These are phyloP conservation scores for Phylloscopus trochiloides DNA, from an alignment of 2,113 vertebrate species.

Conservation along the genomic window DNA sequence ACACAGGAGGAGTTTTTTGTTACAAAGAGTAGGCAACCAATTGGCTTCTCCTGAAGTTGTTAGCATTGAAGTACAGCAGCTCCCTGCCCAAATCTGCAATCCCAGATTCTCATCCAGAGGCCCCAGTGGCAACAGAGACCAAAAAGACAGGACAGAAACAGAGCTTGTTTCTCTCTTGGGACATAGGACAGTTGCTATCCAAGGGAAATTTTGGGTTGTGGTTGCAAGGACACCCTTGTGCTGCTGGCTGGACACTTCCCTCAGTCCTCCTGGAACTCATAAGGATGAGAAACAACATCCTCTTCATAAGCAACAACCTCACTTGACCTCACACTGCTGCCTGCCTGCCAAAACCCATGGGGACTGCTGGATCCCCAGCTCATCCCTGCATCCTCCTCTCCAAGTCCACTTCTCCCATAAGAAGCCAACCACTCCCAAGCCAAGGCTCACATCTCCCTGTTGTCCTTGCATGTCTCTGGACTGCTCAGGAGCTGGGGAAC, in stretches of 20 bases:
- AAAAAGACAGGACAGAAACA: background rate
- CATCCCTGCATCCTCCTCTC: background rate
- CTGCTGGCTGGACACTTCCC: background rate
- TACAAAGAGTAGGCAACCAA: background rate
- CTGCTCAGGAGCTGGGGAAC: background rate
- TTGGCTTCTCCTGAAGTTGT: background rate
- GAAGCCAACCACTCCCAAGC: background rate
- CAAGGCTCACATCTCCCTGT: background rate
- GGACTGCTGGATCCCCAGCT: background rate
- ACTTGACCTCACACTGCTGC: background rate
- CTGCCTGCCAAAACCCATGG: background rate
- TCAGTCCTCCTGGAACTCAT: background rate
- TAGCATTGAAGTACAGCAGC: background rate
- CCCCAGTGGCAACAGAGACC: background rate
- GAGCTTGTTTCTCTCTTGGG: background rate
- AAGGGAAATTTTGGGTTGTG: background rate
- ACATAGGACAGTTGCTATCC: background rate
- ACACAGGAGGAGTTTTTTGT: background rate
- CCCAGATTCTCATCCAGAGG: background rate
- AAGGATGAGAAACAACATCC: background rate
- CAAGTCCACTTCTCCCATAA: background rate
- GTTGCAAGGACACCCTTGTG: background rate
- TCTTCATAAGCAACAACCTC: background rate
- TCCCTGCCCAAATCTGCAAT: background rate
- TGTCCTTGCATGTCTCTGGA: background rate